Evolutionary conservation across 2,797 vertebrate species (phyloP).

Genomic region (Typhlichthys subterraneus): DNA sequence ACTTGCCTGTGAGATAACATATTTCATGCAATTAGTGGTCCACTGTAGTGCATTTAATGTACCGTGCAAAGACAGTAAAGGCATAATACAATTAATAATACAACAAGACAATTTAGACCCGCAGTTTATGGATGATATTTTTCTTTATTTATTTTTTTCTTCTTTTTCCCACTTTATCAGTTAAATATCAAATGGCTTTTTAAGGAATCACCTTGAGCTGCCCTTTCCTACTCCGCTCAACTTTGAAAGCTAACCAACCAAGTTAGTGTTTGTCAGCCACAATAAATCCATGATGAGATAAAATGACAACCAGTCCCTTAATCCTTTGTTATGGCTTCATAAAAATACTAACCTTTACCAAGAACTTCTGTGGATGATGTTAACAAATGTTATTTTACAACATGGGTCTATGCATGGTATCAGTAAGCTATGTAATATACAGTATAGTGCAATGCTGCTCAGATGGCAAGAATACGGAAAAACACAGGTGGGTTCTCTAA

Average conservation of each 20-base stretch:
- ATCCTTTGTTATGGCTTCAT: neutral
- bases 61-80: constrained; percentile 29
- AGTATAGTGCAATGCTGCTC: neutral
- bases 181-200: neutral
- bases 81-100: constrained; percentile 20
- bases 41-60: constrained; percentile 49
- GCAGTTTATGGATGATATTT: neutral
- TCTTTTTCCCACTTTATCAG: neutral
- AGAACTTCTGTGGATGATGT: neutral
- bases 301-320: neutral
- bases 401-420: neutral
- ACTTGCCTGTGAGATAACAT: constrained; percentile 79
- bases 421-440: neutral
- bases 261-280: neutral
- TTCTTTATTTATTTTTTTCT: too few species aligned
- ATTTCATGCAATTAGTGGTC: constrained; percentile 76
- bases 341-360: neutral
- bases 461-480: neutral
- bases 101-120: too few species aligned
- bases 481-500: constrained; percentile 24
- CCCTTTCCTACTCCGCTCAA: too few species aligned
- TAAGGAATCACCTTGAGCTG: neutral
- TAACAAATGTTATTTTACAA: neutral
- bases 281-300: neutral
- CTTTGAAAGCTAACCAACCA: neutral